phyloP scores from a whole-genome alignment of 2,113 vertebrate genomes.

The Prietella phreatophila region DNA sequence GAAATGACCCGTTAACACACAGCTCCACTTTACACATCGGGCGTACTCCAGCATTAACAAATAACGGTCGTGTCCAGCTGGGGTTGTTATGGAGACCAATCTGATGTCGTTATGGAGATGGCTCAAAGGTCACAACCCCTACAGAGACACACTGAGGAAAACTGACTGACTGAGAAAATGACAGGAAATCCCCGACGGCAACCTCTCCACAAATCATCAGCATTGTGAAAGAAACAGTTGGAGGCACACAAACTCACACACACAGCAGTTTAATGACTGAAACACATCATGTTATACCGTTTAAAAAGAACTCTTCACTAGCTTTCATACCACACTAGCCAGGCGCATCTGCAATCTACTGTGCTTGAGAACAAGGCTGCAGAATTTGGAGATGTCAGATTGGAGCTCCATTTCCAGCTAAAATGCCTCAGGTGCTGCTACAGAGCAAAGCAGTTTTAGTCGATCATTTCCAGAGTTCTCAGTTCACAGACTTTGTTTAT shows the following conservation, averaged over 20 bases:
- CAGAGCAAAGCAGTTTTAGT: no score
- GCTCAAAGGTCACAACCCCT: background rate
- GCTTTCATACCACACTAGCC: no score
- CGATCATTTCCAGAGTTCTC: no score
- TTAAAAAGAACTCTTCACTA: no score
- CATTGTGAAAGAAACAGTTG: constrained; percentile 41
- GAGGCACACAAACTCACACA: no score
- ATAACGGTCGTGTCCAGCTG: background rate
- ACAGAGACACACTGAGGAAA: constrained; percentile 24
- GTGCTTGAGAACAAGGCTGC: background rate
- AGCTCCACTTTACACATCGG: background rate
- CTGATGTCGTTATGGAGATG: background rate
- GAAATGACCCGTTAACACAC: background rate
- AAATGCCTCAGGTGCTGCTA: background rate
- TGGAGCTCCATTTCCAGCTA: background rate
- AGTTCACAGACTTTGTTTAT: background rate
- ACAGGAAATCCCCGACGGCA: constrained; percentile 7
- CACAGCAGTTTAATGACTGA: no score
- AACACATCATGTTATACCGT: no score
- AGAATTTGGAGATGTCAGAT: background rate
- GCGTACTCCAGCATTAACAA: background rate
- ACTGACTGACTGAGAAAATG: constrained; percentile 15
- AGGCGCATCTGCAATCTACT: no score
- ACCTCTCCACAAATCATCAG: constrained; percentile 44
- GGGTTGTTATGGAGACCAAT: background rate